Conservation (phyloP, 2,888 invertebrate species). For the Germaria angustata region DNA sequence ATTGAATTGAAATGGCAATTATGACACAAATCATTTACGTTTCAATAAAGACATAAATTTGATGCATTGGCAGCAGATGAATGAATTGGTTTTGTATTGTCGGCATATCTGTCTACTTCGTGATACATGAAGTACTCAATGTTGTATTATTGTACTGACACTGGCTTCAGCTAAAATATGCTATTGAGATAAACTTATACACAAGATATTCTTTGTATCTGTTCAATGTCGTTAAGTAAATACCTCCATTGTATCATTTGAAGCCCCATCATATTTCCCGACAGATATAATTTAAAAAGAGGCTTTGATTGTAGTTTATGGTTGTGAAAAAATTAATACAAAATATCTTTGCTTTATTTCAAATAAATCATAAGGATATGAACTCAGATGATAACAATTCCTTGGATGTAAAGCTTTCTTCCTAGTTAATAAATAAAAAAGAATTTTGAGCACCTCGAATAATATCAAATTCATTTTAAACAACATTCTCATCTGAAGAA, state of each 20-base stretch:
- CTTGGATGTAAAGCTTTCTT: too few relatives aligned
- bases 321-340: neutral
- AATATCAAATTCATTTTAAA: too few relatives aligned
- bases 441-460: too few relatives aligned
- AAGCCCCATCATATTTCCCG: neutral
- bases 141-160: neutral
- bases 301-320: neutral
- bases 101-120: neutral
- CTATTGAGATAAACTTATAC: conserved; percentile 11
- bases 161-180: conserved; percentile 26
- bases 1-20: conserved; percentile 65
- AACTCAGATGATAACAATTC: too few relatives aligned
- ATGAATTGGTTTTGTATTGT: conserved; percentile 39
- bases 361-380: too few relatives aligned
- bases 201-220: conserved; percentile 18
- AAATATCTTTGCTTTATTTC: too few relatives aligned
- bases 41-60: conserved; percentile 52
- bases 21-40: conserved; percentile 66
- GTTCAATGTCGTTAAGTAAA: conserved; percentile 29
- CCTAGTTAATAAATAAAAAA: too few relatives aligned
- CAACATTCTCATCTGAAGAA: too few relatives aligned
- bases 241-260: conserved; percentile 25
- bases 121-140: neutral
- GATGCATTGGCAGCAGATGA: conserved; percentile 29
- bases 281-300: neutral